Conservation (phyloP, 92 coral and sea anemone genomes). For the Bergia puertoricense region DNA sequence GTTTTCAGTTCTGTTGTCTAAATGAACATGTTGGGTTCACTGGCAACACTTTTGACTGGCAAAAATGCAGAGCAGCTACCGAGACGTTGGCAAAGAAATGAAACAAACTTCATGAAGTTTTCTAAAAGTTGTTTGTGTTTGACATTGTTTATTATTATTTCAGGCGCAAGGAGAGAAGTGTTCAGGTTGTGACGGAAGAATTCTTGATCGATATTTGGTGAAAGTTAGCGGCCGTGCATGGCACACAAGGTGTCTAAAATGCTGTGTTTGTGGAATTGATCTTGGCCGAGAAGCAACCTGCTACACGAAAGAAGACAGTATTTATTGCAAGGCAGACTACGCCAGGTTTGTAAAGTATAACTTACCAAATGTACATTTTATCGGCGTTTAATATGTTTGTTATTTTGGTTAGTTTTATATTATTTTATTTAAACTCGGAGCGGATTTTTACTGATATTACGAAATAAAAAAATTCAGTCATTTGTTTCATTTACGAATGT, state of each 20-base stretch:
- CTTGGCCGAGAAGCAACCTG: slow-evolving; percentile 98
- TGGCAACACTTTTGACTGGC: slow-evolving; percentile 36
- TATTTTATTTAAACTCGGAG: slow-evolving; percentile 7
- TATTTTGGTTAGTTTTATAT: slow-evolving; percentile 12
- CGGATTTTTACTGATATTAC: slow-evolving; percentile 17
- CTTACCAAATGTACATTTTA: background rate
- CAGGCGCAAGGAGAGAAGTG: slow-evolving; percentile 92
- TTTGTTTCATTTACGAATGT: slow-evolving; percentile 16
- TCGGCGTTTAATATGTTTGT: slow-evolving; percentile 6
- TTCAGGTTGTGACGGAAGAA: slow-evolving; percentile 86
- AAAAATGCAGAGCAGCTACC: slow-evolving; percentile 17
- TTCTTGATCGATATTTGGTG: slow-evolving; percentile 91
- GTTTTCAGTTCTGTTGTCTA: slow-evolving; percentile 1
- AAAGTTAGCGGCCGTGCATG: slow-evolving; percentile 95
- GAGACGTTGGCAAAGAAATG: slow-evolving; percentile 6
- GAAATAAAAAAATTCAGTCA: slow-evolving; percentile 26
- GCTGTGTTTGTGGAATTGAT: slow-evolving; percentile 85
- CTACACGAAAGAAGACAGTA: slow-evolving; percentile 92
- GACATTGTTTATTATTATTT: slow-evolving; percentile 34
- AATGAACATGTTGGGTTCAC: slow-evolving; percentile 16
- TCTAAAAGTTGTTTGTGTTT: background rate
- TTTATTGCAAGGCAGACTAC: slow-evolving; percentile 94
- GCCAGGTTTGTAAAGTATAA: slow-evolving; percentile 71
- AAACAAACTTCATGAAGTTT: slow-evolving; percentile 12
- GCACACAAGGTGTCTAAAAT: slow-evolving; percentile 93